Conservation (phyloP, 2,888 invertebrate genomes). For the Heliconius ethilla region DNA sequence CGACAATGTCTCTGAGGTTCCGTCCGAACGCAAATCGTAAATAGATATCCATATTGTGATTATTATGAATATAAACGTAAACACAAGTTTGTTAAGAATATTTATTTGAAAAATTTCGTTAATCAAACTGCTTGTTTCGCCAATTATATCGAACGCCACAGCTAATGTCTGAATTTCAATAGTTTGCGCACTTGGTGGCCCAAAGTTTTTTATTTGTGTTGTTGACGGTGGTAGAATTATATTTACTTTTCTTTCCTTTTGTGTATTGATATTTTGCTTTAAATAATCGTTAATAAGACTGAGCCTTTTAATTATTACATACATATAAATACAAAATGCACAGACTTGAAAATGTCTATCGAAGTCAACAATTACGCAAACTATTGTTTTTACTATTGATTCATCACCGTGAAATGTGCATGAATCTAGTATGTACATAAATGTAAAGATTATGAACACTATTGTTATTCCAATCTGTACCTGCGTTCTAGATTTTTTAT, state of each 20-base stretch:
- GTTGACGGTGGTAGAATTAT: neutral
- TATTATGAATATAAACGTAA: constrained; percentile 61
- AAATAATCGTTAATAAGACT: constrained; percentile 56
- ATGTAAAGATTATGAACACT: constrained; percentile 47
- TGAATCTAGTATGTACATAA: neutral
- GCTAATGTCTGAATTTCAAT: constrained; percentile 60
- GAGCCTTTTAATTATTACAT: constrained; percentile 55
- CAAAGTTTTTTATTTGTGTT: neutral
- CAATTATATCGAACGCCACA: constrained; percentile 57
- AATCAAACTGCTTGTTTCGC: constrained; percentile 55
- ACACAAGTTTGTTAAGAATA: constrained; percentile 62
- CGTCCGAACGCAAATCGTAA: constrained; percentile 52
- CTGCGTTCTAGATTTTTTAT: constrained; percentile 44
- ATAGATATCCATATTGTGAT: constrained; percentile 62
- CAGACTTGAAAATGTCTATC: constrained; percentile 59
- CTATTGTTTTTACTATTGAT: neutral
- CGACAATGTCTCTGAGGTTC: constrained; percentile 43
- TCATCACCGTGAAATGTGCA: neutral
- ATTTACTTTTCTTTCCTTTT: constrained; percentile 50
- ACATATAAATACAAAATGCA: constrained; percentile 56
- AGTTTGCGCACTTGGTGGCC: constrained; percentile 38
- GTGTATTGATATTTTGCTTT: constrained; percentile 48
- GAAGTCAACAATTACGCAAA: constrained; percentile 25
- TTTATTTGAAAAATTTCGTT: constrained; percentile 65
- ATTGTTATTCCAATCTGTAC: constrained; percentile 44